Evolutionary conservation across 2,888 invertebrate genomes (phyloP).

Genomic region (Orgyia antiqua): DNA sequence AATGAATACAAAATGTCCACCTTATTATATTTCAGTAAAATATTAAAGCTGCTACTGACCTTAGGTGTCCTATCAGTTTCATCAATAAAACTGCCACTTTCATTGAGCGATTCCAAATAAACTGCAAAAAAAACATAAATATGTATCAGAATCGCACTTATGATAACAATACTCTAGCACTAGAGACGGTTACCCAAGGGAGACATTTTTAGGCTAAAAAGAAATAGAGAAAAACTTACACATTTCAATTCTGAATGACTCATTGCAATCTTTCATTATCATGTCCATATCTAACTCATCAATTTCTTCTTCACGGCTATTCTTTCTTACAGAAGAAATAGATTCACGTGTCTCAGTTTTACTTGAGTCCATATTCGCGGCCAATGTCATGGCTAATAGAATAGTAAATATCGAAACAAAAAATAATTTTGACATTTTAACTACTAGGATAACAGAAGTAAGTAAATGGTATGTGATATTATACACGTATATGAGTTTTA

Average conservation of each 20-base stretch:
- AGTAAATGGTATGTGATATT: neutral
- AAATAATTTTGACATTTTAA: conserved; percentile 16
- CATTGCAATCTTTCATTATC: conserved; percentile 68
- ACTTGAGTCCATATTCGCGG: conserved; percentile 8
- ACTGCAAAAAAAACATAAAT: conserved; percentile 53
- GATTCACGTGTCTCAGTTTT: neutral
- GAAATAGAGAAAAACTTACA: too few species aligned
- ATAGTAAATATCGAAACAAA: conserved; percentile 6
- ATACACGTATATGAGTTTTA: neutral
- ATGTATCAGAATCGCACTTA: too few species aligned
- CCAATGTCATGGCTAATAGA: conserved; percentile 10
- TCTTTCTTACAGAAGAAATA: too few species aligned
- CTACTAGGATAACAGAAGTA: neutral
- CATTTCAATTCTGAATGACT: conserved; percentile 71
- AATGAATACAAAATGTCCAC: too few species aligned
- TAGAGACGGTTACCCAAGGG: too few species aligned
- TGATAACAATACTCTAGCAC: too few species aligned
- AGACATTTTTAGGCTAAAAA: too few species aligned
- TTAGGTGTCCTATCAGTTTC: conserved; percentile 77
- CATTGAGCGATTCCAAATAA: conserved; percentile 65
- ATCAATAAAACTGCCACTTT: conserved; percentile 75
- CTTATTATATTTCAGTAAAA: too few species aligned
- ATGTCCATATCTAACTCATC: conserved; percentile 45
- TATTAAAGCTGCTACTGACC: too few species aligned
- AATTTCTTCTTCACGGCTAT: conserved; percentile 8